Base-by-base conservation (phyloP, 1,140 invertebrate species). In the Macrobrachium nipponense region DNA sequence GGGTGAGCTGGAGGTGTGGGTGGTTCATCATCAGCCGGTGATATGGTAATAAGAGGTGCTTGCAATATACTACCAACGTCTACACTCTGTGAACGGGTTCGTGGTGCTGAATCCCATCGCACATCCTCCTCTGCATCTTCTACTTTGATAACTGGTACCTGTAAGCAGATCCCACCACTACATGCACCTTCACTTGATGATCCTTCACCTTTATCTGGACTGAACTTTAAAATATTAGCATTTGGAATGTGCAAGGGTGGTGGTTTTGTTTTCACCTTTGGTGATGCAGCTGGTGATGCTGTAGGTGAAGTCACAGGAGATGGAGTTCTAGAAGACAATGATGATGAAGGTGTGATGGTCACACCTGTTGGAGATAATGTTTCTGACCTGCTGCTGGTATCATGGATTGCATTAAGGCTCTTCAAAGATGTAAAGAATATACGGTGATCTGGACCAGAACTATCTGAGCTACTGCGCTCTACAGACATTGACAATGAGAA, bases 261-360 rank as follows among this genome's bases (percentile, higher is more conserved):
- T 66, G 89, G 89, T 20, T 90, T 89, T 7, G 79, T 84, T 79
- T 89, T 90, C 44, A 89, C 27, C 62, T 88, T 89, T n/a, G 87
- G 87, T n/a, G 89, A 89, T 17, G 89, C 80, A 27, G 75, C 81
- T 8, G 89, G 89, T n/a, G 76, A 82, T 15, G 73, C 59, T 15
- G 79, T 64, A 4, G 89, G 87, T 18, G 88, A 88, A 51, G 83
- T 83, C 15, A 82, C 64, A 20, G 86, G 82, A 7, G 86, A 87
- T n/a, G 85, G 80, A 23, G 86, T 87, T 20, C 82, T 64, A 27
- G 83, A 87, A 18, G 82, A 84, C 17, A 87, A n/a, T 14, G 87
- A 80, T 44, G 87, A 85, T 1, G 87, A 83, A 20, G 87, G 82
- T 60, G 80, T 88, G 14, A 78, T 58, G 20, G 79, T 87, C 15